Conservation (phyloP, 2,113 vertebrate genomes). For the Romanogobio albipinnatus region DNA sequence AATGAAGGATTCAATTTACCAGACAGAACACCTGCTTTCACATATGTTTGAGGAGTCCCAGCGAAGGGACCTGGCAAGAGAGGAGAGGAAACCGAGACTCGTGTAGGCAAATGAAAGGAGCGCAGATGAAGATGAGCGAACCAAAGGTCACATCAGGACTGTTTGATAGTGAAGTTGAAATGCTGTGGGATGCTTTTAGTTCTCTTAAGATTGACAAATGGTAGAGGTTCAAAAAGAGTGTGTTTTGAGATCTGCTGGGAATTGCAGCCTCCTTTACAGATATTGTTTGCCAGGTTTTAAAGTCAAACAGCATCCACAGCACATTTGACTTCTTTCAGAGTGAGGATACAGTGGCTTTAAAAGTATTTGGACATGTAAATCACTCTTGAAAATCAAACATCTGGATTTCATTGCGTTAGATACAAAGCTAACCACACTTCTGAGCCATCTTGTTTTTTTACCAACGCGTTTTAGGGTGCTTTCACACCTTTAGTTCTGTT, state of each 20-base stretch:
- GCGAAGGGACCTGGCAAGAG: slow-evolving; percentile 60
- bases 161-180: slow-evolving; percentile 9
- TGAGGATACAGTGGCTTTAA: not conserved
- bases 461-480: not conserved
- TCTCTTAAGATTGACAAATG: not conserved
- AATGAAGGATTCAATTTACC: slow-evolving; percentile 68
- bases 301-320: not conserved
- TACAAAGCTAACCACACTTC: not conserved
- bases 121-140: not conserved
- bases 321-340: not conserved
- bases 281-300: not conserved
- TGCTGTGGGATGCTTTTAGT: not conserved
- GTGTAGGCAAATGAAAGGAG: slow-evolving; percentile 17
- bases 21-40: slow-evolving; percentile 73
- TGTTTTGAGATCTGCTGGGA: slow-evolving; percentile 1
- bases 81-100: slow-evolving; percentile 31
- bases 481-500: no score
- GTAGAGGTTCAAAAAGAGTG: not conserved
- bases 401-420: not conserved
- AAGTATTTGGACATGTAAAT: not conserved
- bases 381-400: not conserved
- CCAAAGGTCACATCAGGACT: not conserved
- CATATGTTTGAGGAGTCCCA: slow-evolving; percentile 70
- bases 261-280: not conserved
- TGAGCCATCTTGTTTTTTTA: not conserved